phyloP scores from a whole-genome alignment of 1,140 invertebrate species.

The Aphelinus atriplicis region DNA sequence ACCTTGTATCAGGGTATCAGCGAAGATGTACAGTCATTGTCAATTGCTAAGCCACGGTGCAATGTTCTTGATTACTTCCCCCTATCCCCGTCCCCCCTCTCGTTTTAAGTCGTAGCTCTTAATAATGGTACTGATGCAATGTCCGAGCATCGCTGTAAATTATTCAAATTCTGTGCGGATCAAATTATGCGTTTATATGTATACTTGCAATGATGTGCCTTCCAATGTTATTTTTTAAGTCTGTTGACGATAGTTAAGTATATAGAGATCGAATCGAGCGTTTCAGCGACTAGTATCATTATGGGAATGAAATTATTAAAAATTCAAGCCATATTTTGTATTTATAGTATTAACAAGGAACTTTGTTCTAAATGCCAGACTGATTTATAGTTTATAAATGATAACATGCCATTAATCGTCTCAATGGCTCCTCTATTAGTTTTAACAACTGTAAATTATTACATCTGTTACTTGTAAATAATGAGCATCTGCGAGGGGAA shows the following conservation, averaged over 20 bases:
- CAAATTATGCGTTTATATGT: conserved; percentile 8
- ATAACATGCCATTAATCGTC: conserved; percentile 19
- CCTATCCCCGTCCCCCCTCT: background rate
- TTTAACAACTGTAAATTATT: conserved; percentile 34
- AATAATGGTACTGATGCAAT: background rate
- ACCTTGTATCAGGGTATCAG: conserved; percentile 60
- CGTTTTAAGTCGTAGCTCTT: background rate
- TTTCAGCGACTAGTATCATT: too few species aligned
- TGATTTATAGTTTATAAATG: conserved; percentile 25
- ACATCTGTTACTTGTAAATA: conserved; percentile 36
- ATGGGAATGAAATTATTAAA: background rate
- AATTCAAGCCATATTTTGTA: conserved; percentile 33
- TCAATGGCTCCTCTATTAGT: background rate
- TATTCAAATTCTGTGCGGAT: conserved; percentile 13
- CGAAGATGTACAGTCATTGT: conserved; percentile 53
- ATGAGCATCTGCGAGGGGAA: conserved; percentile 3
- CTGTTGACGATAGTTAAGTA: conserved; percentile 10
- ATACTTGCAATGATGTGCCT: conserved; percentile 10
- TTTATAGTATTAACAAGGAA: conserved; percentile 22
- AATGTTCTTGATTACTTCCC: conserved; percentile 45
- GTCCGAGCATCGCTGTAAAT: conserved; percentile 37
- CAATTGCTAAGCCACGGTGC: conserved; percentile 46
- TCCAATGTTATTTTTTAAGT: conserved; percentile 15
- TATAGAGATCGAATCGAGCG: too few species aligned
- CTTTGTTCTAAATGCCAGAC: conserved; percentile 31